Percentiles rank a stretch among this genome's conserved stretches.
Evolutionary conservation across 2,797 vertebrate species (phyloP).

Genomic region (Darevskia nairensis): DNA sequence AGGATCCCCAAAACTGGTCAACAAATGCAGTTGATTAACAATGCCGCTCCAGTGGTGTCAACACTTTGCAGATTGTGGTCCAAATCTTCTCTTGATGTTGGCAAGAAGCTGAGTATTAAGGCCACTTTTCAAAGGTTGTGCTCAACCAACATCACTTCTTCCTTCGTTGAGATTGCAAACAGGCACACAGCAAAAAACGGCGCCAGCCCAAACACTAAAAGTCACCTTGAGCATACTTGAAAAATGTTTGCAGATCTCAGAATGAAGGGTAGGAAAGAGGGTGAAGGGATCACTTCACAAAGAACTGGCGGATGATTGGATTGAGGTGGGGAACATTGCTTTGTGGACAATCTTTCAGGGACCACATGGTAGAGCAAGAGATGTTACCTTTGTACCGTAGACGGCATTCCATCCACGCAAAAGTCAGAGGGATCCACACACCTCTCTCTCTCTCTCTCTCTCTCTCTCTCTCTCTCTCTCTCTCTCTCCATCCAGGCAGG

Average conservation of each 20-base stretch:
- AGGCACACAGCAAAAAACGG: background rate
- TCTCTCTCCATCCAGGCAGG: too few relatives aligned
- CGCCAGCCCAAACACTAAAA: background rate
- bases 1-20: background rate
- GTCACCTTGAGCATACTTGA: background rate
- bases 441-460: too few relatives aligned
- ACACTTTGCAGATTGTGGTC: slow-evolving; percentile 2
- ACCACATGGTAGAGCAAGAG: too few relatives aligned
- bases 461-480: too few relatives aligned
- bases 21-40: background rate
- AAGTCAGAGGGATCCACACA: too few relatives aligned
- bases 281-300: background rate
- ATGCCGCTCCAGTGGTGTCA: background rate
- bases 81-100: slow-evolving; percentile 22
- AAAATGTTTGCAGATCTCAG: too few relatives aligned
- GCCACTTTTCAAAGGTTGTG: slow-evolving; percentile 33
- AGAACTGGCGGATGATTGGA: too few relatives aligned
- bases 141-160: background rate
- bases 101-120: slow-evolving; percentile 18
- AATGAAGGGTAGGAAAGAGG: background rate
- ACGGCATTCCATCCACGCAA: too few relatives aligned
- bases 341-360: too few relatives aligned
- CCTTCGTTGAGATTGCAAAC: slow-evolving; percentile 9
- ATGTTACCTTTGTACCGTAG: too few relatives aligned
- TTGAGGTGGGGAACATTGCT: background rate